phyloP scores from a whole-genome alignment of 2,888 invertebrate genomes.

The Limnephilus marmoratus region DNA sequence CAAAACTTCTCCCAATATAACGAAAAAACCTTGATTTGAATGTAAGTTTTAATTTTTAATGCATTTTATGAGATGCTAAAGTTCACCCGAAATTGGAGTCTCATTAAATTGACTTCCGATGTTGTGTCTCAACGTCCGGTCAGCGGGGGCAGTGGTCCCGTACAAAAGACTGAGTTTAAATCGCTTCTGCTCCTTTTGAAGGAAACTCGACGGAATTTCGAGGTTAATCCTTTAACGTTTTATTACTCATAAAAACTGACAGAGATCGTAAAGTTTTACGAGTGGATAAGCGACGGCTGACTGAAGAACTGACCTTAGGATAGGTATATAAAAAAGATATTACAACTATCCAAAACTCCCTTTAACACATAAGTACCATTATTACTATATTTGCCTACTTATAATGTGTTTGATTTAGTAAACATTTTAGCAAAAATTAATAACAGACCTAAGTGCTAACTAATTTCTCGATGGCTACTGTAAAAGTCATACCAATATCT shows the following conservation, averaged over 20 bases:
- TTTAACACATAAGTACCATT: too few species aligned
- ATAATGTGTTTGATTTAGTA: too few species aligned
- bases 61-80: background rate
- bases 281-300: constrained; percentile 12
- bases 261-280: constrained; percentile 29
- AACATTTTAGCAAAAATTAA: too few species aligned
- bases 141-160: background rate
- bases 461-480: background rate
- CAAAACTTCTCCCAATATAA: background rate
- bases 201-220: constrained; percentile 29
- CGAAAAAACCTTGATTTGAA: background rate
- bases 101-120: background rate
- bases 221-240: constrained; percentile 42
- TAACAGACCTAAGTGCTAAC: background rate
- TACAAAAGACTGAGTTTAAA: constrained; percentile 29
- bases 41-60: background rate
- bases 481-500: background rate
- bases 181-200: constrained; percentile 23
- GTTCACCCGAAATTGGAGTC: background rate
- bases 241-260: constrained; percentile 18
- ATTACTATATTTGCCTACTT: too few species aligned
- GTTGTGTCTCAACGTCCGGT: background rate
- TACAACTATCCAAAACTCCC: too few species aligned
- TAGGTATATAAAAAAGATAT: background rate
- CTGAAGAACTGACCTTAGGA: background rate